Evolutionary conservation across 2,888 invertebrate genomes (phyloP).

Genomic region (Ophraella communa): DNA sequence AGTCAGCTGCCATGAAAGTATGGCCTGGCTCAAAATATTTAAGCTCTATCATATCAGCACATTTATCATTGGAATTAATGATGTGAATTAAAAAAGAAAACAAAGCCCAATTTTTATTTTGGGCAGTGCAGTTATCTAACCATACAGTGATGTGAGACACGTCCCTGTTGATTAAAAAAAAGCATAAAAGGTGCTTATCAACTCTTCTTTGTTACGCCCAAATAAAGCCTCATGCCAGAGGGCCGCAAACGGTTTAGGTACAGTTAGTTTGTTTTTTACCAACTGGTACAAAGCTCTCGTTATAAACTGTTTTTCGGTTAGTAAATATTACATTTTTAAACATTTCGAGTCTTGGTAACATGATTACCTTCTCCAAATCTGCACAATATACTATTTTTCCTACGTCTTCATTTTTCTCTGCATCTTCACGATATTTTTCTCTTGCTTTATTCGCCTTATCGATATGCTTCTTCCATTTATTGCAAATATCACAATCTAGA

Average conservation of each 20-base stretch:
- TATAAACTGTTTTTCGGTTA: conserved; percentile 32
- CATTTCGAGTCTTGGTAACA: conserved; percentile 38
- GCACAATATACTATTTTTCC: conserved; percentile 8
- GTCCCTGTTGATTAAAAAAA: conserved; percentile 11
- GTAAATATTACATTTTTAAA: conserved; percentile 37
- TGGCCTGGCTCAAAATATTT: no score
- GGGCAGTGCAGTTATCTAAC: conserved; percentile 12
- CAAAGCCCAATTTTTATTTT: no score
- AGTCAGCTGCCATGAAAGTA: no score
- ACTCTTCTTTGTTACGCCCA: conserved; percentile 41
- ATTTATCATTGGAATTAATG: no score
- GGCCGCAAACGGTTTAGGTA: conserved; percentile 29
- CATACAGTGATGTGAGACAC: conserved; percentile 2
- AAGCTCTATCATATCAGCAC: no score
- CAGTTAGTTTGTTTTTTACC: conserved; percentile 25
- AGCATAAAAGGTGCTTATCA: conserved; percentile 19
- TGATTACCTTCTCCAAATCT: conserved; percentile 34
- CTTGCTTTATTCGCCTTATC: conserved; percentile 11
- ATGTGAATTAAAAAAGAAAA: no score
- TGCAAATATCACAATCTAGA: conserved; percentile 9
- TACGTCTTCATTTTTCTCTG: neutral
- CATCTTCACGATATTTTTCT: conserved; percentile 8
- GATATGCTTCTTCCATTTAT: conserved; percentile 7
- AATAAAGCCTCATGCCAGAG: conserved; percentile 43
- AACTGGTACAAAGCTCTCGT: conserved; percentile 39